These are phyloP conservation scores for Beroe forskalii DNA, from an alignment of 37 sponge, comb jelly and placozoan genomes.

Conservation along the genomic window DNA sequence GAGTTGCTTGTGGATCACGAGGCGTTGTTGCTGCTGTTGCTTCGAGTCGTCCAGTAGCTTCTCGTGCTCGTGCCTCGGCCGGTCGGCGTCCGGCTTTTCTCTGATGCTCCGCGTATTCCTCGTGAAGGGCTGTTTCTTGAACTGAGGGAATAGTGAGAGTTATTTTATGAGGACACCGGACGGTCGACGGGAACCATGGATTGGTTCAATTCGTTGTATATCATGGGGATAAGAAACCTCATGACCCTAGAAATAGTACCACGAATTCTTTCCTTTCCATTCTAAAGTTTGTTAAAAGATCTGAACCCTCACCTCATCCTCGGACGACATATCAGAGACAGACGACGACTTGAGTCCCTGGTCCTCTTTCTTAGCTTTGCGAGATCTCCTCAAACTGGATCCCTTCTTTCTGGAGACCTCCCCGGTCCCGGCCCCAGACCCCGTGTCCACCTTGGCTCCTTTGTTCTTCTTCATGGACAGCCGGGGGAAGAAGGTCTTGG, in stretches of 20 bases:
- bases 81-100: neutral
- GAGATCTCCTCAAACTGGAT: slow-evolving; percentile 38
- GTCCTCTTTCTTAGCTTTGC: slow-evolving; percentile 44
- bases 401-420: slow-evolving; percentile 49
- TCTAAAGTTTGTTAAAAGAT: no score
- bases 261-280: no score
- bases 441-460: neutral
- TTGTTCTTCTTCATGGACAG: slow-evolving; percentile 14
- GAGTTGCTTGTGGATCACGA: neutral
- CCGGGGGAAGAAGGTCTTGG: slow-evolving; percentile 60
- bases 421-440: neutral
- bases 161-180: no score
- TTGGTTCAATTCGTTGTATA: no score
- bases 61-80: neutral
- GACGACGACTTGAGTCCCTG: slow-evolving; percentile 27
- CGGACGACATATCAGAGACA: slow-evolving; percentile 55
- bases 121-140: slow-evolving; percentile 28
- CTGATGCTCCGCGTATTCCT: slow-evolving; percentile 33
- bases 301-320: slow-evolving; percentile 66
- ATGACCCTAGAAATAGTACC: no score
- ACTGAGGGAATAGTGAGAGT: neutral
- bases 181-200: no score
- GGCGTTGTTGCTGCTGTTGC: neutral
- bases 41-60: neutral
- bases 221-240: no score